These are phyloP conservation scores for Drosophila ambigua DNA, from an alignment of 1,140 invertebrate genomes.

Conservation along the genomic window DNA sequence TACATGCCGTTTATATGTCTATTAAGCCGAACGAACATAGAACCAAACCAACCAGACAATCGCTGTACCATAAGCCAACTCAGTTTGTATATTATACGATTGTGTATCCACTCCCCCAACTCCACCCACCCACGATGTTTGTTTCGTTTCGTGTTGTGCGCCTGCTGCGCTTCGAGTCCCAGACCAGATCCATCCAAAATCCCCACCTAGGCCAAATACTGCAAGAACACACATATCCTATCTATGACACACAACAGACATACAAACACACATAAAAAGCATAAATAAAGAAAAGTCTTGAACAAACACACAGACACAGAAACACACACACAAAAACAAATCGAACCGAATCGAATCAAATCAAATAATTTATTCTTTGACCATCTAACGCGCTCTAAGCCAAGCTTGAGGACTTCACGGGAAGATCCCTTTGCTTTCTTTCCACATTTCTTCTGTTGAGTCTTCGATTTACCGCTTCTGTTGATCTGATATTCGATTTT, in stretches of 20 bases:
- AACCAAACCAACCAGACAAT: conserved; percentile 40
- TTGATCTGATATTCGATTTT: conserved; percentile 28
- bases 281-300: too few relatives aligned
- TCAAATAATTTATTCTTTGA: conserved; percentile 32
- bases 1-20: conserved; percentile 37
- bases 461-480: conserved; percentile 47
- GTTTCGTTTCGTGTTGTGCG: conserved; percentile 49
- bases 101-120: conserved; percentile 18
- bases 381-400: conserved; percentile 41
- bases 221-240: conserved; percentile 30
- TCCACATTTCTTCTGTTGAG: conserved; percentile 52
- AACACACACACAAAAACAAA: background rate
- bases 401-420: conserved; percentile 49
- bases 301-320: conserved; percentile 17
- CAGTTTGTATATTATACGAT: conserved; percentile 58
- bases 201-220: conserved; percentile 22
- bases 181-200: conserved; percentile 44
- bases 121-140: conserved; percentile 25
- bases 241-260: conserved; percentile 3
- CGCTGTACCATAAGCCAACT: conserved; percentile 62
- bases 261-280: conserved; percentile 1
- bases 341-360: conserved; percentile 37
- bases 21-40: conserved; percentile 47
- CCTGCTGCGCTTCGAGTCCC: conserved; percentile 51
- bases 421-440: conserved; percentile 52